Evolutionary conservation across 1,140 invertebrate genomes (phyloP).

Genomic region (Homalodisca vitripennis): DNA sequence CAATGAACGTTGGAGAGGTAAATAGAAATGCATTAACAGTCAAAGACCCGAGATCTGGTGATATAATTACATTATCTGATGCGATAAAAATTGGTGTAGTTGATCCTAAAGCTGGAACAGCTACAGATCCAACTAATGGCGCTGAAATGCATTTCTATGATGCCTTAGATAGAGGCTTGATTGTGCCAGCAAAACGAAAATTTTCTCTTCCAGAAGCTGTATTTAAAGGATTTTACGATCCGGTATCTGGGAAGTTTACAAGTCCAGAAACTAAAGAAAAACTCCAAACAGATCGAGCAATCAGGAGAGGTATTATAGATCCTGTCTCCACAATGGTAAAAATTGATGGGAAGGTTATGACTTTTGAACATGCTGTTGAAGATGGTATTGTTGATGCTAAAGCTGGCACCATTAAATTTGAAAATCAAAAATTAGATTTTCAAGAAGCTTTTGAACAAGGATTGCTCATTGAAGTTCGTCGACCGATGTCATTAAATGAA

Average conservation of each 20-base stretch:
- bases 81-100: slow-evolving; percentile 80
- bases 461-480: slow-evolving; percentile 74
- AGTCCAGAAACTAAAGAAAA: slow-evolving; percentile 69
- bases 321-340: slow-evolving; percentile 75
- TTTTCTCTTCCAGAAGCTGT: slow-evolving; percentile 83
- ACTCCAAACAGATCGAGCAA: slow-evolving; percentile 71
- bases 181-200: slow-evolving; percentile 76
- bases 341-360: slow-evolving; percentile 68
- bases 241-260: slow-evolving; percentile 67
- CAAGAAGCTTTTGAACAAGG: slow-evolving; percentile 83
- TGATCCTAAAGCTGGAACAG: slow-evolving; percentile 74
- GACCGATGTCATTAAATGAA: slow-evolving; percentile 80
- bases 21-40: slow-evolving; percentile 77
- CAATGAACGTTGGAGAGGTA: slow-evolving; percentile 71
- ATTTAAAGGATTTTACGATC: slow-evolving; percentile 80
- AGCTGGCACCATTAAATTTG: slow-evolving; percentile 61
- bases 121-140: slow-evolving; percentile 72
- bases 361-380: slow-evolving; percentile 79
- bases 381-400: slow-evolving; percentile 74
- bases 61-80: slow-evolving; percentile 76
- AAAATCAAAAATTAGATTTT: slow-evolving; percentile 69
- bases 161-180: slow-evolving; percentile 76
- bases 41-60: slow-evolving; percentile 72
- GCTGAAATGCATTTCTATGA: slow-evolving; percentile 73
- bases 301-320: slow-evolving; percentile 77